phyloP scores from a whole-genome alignment of 2,888 invertebrate species.

The Tenthredo amoena region DNA sequence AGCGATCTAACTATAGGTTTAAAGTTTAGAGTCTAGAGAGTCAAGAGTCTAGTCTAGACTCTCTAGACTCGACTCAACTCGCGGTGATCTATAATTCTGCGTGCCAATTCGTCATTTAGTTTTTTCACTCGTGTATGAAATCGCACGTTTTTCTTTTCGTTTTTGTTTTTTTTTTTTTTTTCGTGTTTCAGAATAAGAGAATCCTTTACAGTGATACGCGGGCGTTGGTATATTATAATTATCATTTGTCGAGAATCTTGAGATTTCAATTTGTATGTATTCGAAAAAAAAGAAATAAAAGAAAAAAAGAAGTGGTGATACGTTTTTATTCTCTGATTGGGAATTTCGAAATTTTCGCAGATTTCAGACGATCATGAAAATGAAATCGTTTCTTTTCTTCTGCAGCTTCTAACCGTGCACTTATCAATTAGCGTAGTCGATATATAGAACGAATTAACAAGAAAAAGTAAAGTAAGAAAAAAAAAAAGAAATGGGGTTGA shows the following conservation, averaged over 20 bases:
- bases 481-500: neutral
- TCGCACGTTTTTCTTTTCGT: neutral
- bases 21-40: neutral
- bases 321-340: neutral
- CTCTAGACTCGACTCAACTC: neutral
- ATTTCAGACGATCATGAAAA: neutral
- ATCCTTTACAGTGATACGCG: neutral
- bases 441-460: neutral
- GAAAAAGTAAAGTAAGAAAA: too few species aligned
- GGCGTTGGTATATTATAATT: neutral
- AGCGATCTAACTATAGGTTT: constrained; percentile 23
- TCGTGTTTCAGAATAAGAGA: neutral
- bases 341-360: neutral
- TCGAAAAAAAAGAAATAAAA: too few species aligned
- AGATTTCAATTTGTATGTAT: neutral
- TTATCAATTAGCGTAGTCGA: neutral
- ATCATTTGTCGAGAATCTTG: neutral
- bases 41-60: constrained; percentile 7
- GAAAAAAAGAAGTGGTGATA: neutral
- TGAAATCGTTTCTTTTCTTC: neutral
- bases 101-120: neutral
- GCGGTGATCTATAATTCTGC: neutral
- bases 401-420: neutral
- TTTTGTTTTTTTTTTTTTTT: neutral
- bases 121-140: neutral